Conservation (phyloP, 2,888 invertebrate genomes). For the Bombyx huttoni region DNA sequence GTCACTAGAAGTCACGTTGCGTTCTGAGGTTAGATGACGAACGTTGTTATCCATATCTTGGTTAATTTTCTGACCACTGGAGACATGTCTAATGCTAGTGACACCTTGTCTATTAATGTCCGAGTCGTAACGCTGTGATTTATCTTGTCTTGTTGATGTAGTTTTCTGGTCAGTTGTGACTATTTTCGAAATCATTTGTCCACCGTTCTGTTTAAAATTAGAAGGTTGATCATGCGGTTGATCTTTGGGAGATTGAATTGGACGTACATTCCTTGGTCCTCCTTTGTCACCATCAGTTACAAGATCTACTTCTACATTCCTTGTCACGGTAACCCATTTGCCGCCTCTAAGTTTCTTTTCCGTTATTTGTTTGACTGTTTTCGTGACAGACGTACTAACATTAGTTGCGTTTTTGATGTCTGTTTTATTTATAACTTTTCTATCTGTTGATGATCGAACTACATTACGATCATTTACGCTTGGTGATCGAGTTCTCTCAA, state of each 20-base stretch:
- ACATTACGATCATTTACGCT: slow-evolving; percentile 27
- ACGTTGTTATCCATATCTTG: slow-evolving; percentile 21
- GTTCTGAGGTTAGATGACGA: slow-evolving; percentile 20
- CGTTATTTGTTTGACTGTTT: slow-evolving; percentile 68
- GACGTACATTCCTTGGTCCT: slow-evolving; percentile 10
- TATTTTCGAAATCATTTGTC: slow-evolving; percentile 24
- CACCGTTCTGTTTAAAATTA: slow-evolving; percentile 11
- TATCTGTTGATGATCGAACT: slow-evolving; percentile 29
- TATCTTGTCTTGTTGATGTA: slow-evolving; percentile 24
- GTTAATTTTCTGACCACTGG: slow-evolving; percentile 22
- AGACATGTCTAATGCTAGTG: slow-evolving; percentile 17
- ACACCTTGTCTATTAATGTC: slow-evolving; percentile 19
- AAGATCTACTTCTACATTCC: slow-evolving; percentile 79
- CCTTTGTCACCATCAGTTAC: slow-evolving; percentile 21
- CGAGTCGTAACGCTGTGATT: slow-evolving; percentile 17
- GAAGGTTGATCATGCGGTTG: slow-evolving; percentile 16
- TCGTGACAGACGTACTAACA: slow-evolving; percentile 56
- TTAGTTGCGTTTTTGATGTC: slow-evolving; percentile 39
- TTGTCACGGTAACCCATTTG: slow-evolving; percentile 65
- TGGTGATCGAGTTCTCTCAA: slow-evolving; percentile 19
- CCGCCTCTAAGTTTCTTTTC: slow-evolving; percentile 68
- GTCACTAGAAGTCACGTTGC: slow-evolving; percentile 18
- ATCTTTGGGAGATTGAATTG: slow-evolving; percentile 9
- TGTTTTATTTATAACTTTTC: slow-evolving; percentile 29
- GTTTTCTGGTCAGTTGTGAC: slow-evolving; percentile 27